Base-by-base conservation (phyloP, 2,113 vertebrate genomes). In the Apistogramma diplotaenia region DNA sequence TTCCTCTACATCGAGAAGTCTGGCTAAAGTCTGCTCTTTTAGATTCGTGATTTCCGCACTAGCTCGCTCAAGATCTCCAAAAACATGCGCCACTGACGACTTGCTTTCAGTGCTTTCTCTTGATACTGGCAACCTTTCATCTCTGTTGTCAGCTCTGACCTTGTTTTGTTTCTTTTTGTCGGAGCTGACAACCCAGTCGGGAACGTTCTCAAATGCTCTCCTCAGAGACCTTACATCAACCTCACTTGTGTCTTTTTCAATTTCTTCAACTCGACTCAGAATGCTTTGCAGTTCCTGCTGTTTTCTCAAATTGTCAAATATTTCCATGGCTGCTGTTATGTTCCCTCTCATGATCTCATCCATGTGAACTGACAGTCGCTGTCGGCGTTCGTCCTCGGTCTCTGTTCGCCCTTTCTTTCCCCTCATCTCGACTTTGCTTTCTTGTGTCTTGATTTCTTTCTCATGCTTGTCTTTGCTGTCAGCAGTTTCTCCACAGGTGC, bases 21-120 rank as follows among this genome's bases (percentile, higher is more conserved):
- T 96, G 43, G 96, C 96, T 60, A 99, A 91, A 0, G 97, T 99
- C 89, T 99, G 97, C 78, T 99, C 97, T 87, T 98, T 99, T 74
- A 99, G 91, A 85, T 91, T 92, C 21, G 96, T 95, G 21, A 99
- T 97, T 87, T 98, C 97, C n/a, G 94, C 93, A 79, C 97, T 97
- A 12, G 97, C 97, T 83, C 95, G 90, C 55, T 97, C 97, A 51
- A 99, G 94, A 84, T 99, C 96, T 79, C 96, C 98, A 33, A 97
- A 99, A 65, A 95, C 96, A 59, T 96, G 85, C 9, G 96, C 95
- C 93, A 99, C 89, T 0, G 96, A 96, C 1, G 95, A 92, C 23
- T 93, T 85, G 0, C 86, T 92, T 55, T 96, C 95, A 6, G 67
- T 1, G 1, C 88, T 93, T 8, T 94, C 92, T 65, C 77, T 94